phyloP scores from a whole-genome alignment of 2,113 vertebrate genomes.

The Scytalopus superciliaris region DNA sequence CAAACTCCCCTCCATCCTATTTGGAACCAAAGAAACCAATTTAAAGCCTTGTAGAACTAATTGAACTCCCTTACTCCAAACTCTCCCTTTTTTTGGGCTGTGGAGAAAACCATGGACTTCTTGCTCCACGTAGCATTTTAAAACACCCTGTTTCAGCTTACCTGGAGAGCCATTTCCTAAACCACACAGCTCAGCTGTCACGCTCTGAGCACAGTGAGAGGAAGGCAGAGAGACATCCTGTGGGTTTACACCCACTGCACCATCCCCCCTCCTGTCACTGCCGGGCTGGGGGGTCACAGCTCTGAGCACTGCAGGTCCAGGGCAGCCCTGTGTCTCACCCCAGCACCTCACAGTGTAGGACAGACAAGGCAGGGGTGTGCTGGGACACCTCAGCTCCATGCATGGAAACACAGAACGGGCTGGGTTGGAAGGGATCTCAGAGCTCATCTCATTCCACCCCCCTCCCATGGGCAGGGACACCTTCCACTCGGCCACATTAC shows the following conservation, averaged over 20 bases:
- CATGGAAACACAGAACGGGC: neutral
- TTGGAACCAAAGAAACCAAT: neutral
- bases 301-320: fast-evolving
- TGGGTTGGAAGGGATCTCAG: neutral
- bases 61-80: neutral
- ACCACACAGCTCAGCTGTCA: fast-evolving
- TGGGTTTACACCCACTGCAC: neutral
- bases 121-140: fast-evolving
- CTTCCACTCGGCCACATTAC: neutral
- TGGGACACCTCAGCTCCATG: neutral
- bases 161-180: neutral
- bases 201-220: fast-evolving
- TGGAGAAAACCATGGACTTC: neutral
- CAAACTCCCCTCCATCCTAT: neutral
- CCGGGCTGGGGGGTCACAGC: neutral
- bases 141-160: neutral
- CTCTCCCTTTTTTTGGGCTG: neutral
- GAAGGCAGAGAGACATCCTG: neutral
- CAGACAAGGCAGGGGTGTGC: neutral
- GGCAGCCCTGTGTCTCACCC: fast-evolving
- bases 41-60: neutral
- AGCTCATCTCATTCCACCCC: neutral
- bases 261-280: neutral
- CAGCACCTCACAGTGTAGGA: neutral
- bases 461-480: neutral